These are phyloP conservation scores for Megalops cyprinoides DNA, from an alignment of 2,797 vertebrate genomes.

Conservation along the genomic window DNA sequence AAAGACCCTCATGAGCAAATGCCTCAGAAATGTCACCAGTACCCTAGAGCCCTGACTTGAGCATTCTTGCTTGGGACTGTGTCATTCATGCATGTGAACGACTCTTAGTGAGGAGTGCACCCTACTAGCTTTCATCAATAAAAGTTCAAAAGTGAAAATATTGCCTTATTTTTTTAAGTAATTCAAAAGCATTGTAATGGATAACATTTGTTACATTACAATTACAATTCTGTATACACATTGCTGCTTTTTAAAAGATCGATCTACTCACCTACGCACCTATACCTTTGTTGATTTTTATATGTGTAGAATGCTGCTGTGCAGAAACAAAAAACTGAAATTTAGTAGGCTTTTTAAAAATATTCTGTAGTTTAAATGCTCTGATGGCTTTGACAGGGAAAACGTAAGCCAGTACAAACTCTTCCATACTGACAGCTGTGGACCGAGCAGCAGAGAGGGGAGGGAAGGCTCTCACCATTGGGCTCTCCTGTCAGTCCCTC, in stretches of 20 bases:
- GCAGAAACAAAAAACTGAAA: neutral
- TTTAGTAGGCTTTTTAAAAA: too few relatives aligned
- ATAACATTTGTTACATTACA: neutral
- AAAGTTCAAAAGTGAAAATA: neutral
- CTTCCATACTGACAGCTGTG: neutral
- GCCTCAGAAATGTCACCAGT: neutral
- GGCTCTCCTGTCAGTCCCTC: neutral
- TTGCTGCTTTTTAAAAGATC: too few relatives aligned
- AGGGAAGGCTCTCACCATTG: neutral
- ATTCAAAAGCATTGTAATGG: too few relatives aligned
- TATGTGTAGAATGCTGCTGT: neutral
- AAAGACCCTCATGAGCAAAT: conserved; percentile 80
- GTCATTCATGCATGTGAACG: neutral
- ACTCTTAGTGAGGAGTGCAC: neutral
- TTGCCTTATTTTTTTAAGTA: neutral
- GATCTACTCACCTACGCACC: too few relatives aligned
- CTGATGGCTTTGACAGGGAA: neutral
- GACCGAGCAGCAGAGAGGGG: neutral
- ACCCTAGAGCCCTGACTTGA: neutral
- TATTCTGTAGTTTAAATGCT: neutral
- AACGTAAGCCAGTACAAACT: neutral
- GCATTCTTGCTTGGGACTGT: neutral
- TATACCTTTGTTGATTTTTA: neutral
- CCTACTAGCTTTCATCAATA: neutral
- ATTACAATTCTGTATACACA: too few relatives aligned